A percentile compares a stretch with the other conserved stretches of the same genome.
Evolutionary conservation across 1,140 invertebrate species (phyloP).

Genomic region (Pemphigus obesinymphae): DNA sequence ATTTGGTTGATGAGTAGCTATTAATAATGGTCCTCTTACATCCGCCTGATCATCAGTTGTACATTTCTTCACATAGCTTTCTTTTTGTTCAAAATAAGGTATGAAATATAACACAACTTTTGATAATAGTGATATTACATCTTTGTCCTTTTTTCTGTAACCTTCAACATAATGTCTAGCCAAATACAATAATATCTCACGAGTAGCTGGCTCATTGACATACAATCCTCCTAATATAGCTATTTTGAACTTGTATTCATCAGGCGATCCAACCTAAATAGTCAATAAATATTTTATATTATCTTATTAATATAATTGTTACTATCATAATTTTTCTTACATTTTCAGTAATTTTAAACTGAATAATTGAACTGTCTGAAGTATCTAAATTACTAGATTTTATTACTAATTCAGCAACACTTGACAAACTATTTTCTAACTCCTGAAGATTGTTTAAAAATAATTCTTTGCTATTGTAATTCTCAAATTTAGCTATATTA

Average conservation of each 20-base stretch:
- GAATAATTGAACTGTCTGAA: background rate
- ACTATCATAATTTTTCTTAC: background rate
- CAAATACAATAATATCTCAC: slow-evolving; percentile 77
- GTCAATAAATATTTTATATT: background rate
- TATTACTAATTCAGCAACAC: background rate
- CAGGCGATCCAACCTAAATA: slow-evolving; percentile 53
- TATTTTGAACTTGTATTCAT: slow-evolving; percentile 75
- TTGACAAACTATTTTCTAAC: slow-evolving; percentile 10
- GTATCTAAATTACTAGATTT: background rate
- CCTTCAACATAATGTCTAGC: slow-evolving; percentile 73
- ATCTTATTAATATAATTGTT: background rate
- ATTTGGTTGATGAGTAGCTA: slow-evolving; percentile 39
- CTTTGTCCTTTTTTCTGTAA: slow-evolving; percentile 61
- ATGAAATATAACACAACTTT: slow-evolving; percentile 75
- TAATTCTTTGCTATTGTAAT: background rate
- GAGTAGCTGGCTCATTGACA: slow-evolving; percentile 74
- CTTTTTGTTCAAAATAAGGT: slow-evolving; percentile 52
- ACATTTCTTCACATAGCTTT: slow-evolving; percentile 35
- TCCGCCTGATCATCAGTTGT: slow-evolving; percentile 26
- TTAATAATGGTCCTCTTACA: slow-evolving; percentile 40
- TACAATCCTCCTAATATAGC: slow-evolving; percentile 78
- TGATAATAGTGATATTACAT: slow-evolving; percentile 61
- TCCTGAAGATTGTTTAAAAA: background rate
- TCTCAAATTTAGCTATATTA: slow-evolving; percentile 50
- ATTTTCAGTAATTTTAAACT: slow-evolving; percentile 22